These are phyloP conservation scores for Brachypalpus laphriformis DNA, from an alignment of 2,888 invertebrate genomes.

Conservation along the genomic window DNA sequence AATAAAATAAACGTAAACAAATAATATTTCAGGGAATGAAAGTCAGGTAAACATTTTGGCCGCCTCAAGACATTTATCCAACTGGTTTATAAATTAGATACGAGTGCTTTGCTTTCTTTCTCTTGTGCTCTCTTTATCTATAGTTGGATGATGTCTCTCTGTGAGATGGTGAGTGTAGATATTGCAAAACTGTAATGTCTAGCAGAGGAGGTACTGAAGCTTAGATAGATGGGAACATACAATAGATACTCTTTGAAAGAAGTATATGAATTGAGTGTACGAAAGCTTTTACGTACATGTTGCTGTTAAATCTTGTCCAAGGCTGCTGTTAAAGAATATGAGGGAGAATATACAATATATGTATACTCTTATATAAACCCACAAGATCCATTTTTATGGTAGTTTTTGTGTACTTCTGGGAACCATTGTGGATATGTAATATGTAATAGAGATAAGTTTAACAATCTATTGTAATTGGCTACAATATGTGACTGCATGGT, in stretches of 20 bases:
- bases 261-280: not conserved
- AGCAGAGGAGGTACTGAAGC: too few species aligned
- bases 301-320: not conserved
- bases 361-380: too few species aligned
- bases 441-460: too few species aligned
- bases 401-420: too few species aligned
- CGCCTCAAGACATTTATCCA: not conserved
- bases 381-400: too few species aligned
- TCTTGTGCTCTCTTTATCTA: not conserved
- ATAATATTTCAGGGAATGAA: not conserved
- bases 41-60: not conserved
- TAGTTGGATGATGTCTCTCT: not conserved
- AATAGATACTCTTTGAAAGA: not conserved
- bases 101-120: not conserved
- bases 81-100: not conserved
- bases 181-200: too few species aligned
- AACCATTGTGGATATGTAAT: too few species aligned
- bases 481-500: not conserved
- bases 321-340: not conserved
- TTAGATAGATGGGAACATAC: not conserved
- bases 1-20: not conserved
- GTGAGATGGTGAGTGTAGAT: not conserved
- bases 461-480: not conserved
- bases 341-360: not conserved
- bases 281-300: not conserved